Percentiles rank a stretch among this genome's conserved stretches.
phyloP scores from a whole-genome alignment of 2,797 vertebrate genomes.

The Triplophysa yarkandensis region DNA sequence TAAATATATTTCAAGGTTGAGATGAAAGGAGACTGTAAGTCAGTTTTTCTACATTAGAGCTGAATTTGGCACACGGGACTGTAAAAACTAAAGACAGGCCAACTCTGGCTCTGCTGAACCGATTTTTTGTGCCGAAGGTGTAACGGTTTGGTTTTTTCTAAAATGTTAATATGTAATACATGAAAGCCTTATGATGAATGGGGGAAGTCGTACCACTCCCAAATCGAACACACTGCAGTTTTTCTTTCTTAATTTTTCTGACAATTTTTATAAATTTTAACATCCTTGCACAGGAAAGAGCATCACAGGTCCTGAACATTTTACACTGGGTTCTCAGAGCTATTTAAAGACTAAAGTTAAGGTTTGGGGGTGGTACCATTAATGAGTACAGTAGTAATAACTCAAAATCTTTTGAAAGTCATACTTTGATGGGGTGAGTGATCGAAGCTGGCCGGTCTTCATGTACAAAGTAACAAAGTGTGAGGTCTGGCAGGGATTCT shows the following conservation, averaged over 20 bases:
- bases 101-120: conserved; percentile 55
- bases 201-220: conserved; percentile 36
- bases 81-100: conserved; percentile 44
- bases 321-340: neutral
- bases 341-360: neutral
- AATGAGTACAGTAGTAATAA: conserved; percentile 27
- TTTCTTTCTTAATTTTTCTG: conserved; percentile 18
- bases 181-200: conserved; percentile 49
- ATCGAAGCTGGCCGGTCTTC: conserved; percentile 32
- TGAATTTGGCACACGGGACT: conserved; percentile 50
- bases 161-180: conserved; percentile 53
- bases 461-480: conserved; percentile 55
- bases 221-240: conserved; percentile 27
- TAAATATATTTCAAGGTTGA: conserved; percentile 56
- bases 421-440: conserved; percentile 40
- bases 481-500: conserved; percentile 58
- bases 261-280: conserved; percentile 14
- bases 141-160: conserved; percentile 56
- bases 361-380: conserved; percentile 22
- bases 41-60: conserved; percentile 53
- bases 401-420: conserved; percentile 41
- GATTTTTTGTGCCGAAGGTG: conserved; percentile 56
- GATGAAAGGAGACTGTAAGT: conserved; percentile 65
- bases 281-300: neutral
- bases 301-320: neutral